These are phyloP conservation scores for Cephalopholis sonnerati DNA, from an alignment of 2,113 vertebrate genomes.

Conservation along the genomic window DNA sequence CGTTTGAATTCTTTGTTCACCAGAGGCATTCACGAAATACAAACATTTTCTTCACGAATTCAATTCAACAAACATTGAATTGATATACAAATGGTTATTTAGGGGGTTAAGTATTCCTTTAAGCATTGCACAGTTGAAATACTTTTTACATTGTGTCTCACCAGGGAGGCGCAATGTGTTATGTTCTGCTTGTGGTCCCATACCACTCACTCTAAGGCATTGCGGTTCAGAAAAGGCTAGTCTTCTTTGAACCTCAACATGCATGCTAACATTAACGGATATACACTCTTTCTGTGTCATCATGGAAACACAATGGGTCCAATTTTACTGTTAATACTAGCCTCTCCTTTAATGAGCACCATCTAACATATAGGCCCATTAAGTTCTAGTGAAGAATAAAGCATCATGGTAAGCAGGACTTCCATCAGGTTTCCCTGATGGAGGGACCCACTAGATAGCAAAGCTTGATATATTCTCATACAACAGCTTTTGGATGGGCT, in stretches of 20 bases:
- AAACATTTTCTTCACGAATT: too few relatives aligned
- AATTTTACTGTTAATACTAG: too few relatives aligned
- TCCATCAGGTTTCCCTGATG: background rate
- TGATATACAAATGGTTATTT: too few relatives aligned
- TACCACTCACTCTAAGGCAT: background rate
- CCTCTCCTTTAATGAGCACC: background rate
- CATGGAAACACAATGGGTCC: background rate
- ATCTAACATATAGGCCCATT: background rate
- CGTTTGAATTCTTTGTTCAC: too few relatives aligned
- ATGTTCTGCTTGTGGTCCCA: too few relatives aligned
- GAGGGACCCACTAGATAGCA: background rate
- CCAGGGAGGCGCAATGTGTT: too few relatives aligned
- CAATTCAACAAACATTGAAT: too few relatives aligned
- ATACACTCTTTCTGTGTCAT: background rate
- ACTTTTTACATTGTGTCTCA: background rate
- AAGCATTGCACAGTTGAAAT: too few relatives aligned
- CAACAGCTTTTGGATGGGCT: background rate
- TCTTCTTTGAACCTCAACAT: background rate
- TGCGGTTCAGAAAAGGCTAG: background rate
- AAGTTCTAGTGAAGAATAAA: background rate
- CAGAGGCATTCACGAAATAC: too few relatives aligned
- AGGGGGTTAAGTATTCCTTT: too few relatives aligned
- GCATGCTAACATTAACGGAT: background rate
- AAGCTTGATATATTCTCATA: background rate
- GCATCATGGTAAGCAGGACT: background rate